These are phyloP conservation scores for Villa cingulata DNA, from an alignment of 2,888 invertebrate species.

Conservation along the genomic window DNA sequence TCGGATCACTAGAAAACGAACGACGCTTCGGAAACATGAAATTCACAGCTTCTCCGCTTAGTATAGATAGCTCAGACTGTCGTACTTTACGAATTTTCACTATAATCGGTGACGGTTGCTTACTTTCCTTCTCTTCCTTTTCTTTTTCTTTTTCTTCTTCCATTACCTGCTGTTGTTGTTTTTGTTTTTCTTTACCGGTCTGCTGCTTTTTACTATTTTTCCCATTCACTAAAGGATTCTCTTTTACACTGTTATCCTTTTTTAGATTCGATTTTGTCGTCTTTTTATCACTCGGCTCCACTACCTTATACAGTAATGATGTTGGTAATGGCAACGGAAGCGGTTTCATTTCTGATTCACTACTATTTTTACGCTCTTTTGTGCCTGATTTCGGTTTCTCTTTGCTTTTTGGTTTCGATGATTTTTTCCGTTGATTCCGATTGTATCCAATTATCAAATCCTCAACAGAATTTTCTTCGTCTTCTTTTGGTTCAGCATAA, in stretches of 20 bases:
- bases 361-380: background rate
- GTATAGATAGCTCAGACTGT: constrained; percentile 54
- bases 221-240: background rate
- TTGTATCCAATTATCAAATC: constrained; percentile 11
- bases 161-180: background rate
- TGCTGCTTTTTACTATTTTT: background rate
- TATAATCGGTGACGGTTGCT: constrained; percentile 39
- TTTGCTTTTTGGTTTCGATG: background rate
- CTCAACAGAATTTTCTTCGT: constrained; percentile 14
- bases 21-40: constrained; percentile 63
- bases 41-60: constrained; percentile 76
- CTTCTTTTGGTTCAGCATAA: constrained; percentile 15
- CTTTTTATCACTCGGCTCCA: constrained; percentile 17
- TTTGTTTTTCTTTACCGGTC: background rate
- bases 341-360: background rate
- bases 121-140: constrained; percentile 8
- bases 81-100: constrained; percentile 64
- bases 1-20: constrained; percentile 31
- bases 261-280: background rate
- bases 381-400: background rate
- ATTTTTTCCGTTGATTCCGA: background rate
- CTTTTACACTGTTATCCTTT: background rate
- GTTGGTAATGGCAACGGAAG: constrained; percentile 18
- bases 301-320: constrained; percentile 31
- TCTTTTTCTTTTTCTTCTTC: constrained; percentile 5